phyloP scores from a whole-genome alignment of 1,140 invertebrate species.

The Papilio polytes region DNA sequence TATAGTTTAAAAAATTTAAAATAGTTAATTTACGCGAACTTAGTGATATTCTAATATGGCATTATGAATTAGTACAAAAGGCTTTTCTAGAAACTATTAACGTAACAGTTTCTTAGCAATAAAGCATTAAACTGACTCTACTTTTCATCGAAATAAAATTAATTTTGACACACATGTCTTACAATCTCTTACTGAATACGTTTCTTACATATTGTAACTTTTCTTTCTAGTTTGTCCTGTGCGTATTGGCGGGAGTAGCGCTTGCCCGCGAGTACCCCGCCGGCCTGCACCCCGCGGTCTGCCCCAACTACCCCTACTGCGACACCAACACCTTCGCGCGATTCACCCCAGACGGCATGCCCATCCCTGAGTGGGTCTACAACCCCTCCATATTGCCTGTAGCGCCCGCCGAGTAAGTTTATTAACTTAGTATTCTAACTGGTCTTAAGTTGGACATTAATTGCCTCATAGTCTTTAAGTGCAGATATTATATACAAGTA shows the following conservation, averaged over 20 bases:
- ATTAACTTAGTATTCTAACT: too few species aligned
- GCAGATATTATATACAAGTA: too few species aligned
- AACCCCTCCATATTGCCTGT: conserved; percentile 76
- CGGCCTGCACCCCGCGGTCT: conserved; percentile 82
- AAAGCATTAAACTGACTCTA: too few species aligned
- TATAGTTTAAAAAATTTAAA: too few species aligned
- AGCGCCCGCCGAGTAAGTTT: conserved; percentile 65
- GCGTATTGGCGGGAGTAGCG: conserved; percentile 67
- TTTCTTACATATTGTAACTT: not conserved
- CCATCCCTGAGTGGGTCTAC: conserved; percentile 82
- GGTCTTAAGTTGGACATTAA: not conserved
- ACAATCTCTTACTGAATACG: not conserved
- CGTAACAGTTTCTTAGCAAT: too few species aligned
- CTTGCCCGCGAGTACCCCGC: conserved; percentile 80
- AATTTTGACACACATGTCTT: not conserved
- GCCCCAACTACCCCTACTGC: conserved; percentile 84
- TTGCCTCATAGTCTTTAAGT: not conserved
- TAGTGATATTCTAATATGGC: too few species aligned
- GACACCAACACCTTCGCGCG: conserved; percentile 73
- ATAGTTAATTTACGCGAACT: too few species aligned
- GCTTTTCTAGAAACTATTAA: too few species aligned
- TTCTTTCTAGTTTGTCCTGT: conserved; percentile 61
- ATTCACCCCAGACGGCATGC: conserved; percentile 75
- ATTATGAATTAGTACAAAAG: too few species aligned
- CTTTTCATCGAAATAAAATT: too few species aligned